Conservation (phyloP, 2,113 vertebrate species). For the Puffinus mauretanicus region DNA sequence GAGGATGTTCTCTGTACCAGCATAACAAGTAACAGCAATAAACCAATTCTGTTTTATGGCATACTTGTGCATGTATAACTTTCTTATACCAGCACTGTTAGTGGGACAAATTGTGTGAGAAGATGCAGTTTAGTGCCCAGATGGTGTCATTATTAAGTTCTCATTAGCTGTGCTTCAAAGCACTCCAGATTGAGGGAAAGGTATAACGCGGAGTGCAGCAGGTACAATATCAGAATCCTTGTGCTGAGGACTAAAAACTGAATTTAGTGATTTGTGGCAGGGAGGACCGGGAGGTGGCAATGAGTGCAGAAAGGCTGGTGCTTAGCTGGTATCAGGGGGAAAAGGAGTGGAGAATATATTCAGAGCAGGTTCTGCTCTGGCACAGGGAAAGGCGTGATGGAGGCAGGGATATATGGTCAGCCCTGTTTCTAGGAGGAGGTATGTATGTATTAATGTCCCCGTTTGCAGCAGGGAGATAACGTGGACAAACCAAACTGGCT, state of each 20-base stretch:
- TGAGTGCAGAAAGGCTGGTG: not conserved
- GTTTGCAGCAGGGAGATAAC: not conserved
- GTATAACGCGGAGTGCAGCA: not conserved
- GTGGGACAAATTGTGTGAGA: not conserved
- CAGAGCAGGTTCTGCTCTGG: not conserved
- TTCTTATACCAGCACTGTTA: not conserved
- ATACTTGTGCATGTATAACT: not conserved
- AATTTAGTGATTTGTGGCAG: not conserved
- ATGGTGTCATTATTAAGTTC: not conserved
- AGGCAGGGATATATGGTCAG: not conserved
- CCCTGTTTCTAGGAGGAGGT: not conserved
- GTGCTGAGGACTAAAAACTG: not conserved
- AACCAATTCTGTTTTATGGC: not conserved
- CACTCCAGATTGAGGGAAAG: not conserved
- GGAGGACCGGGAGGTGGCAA: not conserved
- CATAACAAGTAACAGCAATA: not conserved
- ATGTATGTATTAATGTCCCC: too few species aligned
- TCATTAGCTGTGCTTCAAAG: conserved; percentile 2
- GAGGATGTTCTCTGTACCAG: not conserved
- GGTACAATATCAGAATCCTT: not conserved
- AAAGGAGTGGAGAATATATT: not conserved
- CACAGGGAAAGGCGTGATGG: not conserved
- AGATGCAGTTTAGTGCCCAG: not conserved
- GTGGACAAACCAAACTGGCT: not conserved
- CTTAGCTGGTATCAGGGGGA: not conserved